Evolutionary conservation across 2,113 vertebrate genomes (phyloP).

Genomic region (Paratilapia polleni): DNA sequence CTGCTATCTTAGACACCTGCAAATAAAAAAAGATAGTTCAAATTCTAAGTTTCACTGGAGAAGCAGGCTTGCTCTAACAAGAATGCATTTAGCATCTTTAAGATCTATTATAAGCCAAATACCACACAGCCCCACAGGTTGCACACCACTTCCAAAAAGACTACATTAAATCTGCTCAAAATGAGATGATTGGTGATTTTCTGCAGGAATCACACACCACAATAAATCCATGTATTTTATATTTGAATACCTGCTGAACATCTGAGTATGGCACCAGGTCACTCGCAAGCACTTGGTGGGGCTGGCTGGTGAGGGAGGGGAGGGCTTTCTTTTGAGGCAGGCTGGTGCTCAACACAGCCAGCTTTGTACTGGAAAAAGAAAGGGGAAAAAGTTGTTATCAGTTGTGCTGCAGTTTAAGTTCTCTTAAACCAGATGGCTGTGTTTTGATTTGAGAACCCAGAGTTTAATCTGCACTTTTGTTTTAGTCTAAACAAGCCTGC

Average conservation of each 20-base stretch:
- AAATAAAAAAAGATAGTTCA: constrained; percentile 2
- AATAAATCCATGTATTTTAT: background rate
- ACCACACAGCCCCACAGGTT: background rate
- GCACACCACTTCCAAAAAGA: background rate
- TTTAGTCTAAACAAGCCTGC: background rate
- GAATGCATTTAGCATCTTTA: background rate
- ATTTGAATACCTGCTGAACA: constrained; percentile 88
- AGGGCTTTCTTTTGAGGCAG: constrained; percentile 92
- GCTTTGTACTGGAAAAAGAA: constrained; percentile 78
- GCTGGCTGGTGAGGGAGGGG: constrained; percentile 92
- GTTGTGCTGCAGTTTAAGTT: background rate
- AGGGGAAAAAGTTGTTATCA: background rate
- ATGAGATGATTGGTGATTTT: background rate
- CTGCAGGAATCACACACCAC: background rate
- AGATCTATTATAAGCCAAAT: constrained; percentile 26
- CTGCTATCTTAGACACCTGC: constrained; percentile 94
- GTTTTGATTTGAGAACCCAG: background rate
- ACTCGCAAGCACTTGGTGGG: constrained; percentile 94
- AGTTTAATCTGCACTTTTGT: background rate
- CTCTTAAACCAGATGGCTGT: background rate
- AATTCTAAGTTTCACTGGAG: background rate
- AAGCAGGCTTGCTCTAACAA: background rate
- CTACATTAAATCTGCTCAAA: background rate
- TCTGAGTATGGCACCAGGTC: constrained; percentile 91
- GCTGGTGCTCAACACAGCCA: constrained; percentile 88